Percentiles rank a stretch among this genome's conserved stretches.
Evolutionary conservation across 2,888 invertebrate genomes (phyloP).

Genomic region (Boloria selene): DNA sequence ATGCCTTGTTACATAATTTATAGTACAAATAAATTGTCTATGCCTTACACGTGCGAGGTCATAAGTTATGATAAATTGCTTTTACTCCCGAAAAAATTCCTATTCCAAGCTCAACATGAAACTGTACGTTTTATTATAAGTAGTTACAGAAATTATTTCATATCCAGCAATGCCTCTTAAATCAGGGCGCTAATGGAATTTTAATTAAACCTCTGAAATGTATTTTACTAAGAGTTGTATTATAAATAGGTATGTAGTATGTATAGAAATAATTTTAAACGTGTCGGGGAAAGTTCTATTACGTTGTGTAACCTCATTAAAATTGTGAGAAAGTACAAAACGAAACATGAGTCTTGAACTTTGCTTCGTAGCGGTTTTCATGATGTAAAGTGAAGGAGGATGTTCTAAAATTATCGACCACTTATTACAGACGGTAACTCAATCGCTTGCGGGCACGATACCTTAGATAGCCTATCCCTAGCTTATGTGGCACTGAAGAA

Average conservation of each 20-base stretch:
- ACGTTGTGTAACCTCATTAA: conserved; percentile 6
- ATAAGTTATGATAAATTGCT: conserved; percentile 54
- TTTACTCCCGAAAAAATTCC: conserved; percentile 42
- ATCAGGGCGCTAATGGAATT: conserved; percentile 30
- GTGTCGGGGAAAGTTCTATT: background rate
- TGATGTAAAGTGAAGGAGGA: conserved; percentile 46
- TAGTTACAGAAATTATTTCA: conserved; percentile 30
- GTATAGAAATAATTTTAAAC: conserved; percentile 14
- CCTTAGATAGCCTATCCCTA: conserved; percentile 43
- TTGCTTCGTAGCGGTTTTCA: conserved; percentile 30
- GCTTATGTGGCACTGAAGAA: conserved; percentile 19
- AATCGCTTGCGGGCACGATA: conserved; percentile 58
- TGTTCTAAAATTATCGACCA: conserved; percentile 61
- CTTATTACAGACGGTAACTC: conserved; percentile 60
- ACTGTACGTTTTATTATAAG: conserved; percentile 38
- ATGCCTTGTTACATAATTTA: conserved; percentile 47
- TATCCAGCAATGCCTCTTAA: conserved; percentile 25
- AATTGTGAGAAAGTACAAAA: conserved; percentile 19
- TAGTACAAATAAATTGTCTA: conserved; percentile 53
- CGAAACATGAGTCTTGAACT: conserved; percentile 19
- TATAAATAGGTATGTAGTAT: conserved; percentile 1
- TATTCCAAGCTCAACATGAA: conserved; percentile 34
- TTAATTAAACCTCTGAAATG: conserved; percentile 29
- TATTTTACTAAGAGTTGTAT: conserved; percentile 15
- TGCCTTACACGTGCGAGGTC: conserved; percentile 57